phyloP scores from a whole-genome alignment of 2,113 vertebrate species.

The Talpa occidentalis region DNA sequence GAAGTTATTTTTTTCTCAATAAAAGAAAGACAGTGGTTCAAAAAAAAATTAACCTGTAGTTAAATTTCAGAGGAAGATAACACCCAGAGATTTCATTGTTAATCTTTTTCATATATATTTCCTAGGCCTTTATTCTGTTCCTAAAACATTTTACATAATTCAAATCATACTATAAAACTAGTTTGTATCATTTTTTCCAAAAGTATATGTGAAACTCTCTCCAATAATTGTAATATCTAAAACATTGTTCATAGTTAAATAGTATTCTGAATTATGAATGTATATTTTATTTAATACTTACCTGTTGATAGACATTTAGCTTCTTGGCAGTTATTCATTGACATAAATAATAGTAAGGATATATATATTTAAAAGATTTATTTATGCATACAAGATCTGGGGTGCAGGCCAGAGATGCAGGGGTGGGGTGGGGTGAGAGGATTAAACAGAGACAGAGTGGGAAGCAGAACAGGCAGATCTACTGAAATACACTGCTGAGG shows the following conservation, averaged over 20 bases:
- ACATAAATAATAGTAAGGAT: not conserved
- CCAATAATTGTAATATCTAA: not conserved
- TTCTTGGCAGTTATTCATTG: not conserved
- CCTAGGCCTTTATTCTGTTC: not conserved
- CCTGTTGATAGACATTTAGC: not conserved
- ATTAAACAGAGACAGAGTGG: too few species aligned
- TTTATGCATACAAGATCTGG: too few species aligned
- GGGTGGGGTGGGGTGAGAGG: too few species aligned
- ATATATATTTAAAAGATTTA: too few species aligned
- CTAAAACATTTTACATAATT: not conserved
- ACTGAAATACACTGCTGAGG: too few species aligned
- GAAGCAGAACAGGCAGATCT: too few species aligned
- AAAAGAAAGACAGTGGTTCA: not conserved
- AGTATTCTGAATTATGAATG: not conserved
- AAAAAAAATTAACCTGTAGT: not conserved
- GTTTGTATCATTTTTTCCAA: not conserved
- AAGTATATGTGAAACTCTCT: not conserved
- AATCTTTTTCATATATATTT: conserved; percentile 3
- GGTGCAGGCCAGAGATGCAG: too few species aligned
- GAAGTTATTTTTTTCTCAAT: not conserved
- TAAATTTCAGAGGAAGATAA: conserved; percentile 28
- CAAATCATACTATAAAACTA: not conserved
- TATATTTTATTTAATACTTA: conserved; percentile 14
- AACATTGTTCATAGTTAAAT: not conserved
- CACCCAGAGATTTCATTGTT: not conserved